A percentile compares a stretch with the other conserved stretches of the same genome.
Conservation (phyloP, 2,888 invertebrate species). For the Pseudococcus longispinus region DNA sequence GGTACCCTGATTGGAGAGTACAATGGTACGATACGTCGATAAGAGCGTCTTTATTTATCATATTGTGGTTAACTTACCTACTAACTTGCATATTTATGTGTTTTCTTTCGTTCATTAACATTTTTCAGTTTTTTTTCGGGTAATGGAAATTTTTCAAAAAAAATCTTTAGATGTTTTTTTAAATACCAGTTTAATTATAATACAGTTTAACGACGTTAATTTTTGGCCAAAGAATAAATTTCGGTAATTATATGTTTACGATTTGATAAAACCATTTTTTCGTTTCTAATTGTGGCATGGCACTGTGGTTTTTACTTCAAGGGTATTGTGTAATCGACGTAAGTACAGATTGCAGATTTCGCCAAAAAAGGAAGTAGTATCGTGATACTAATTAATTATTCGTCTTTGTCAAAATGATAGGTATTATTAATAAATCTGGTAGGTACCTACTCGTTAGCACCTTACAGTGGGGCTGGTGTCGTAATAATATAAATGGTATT, state of each 20-base stretch:
- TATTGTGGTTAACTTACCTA: background rate
- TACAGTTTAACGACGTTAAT: background rate
- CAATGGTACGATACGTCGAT: background rate
- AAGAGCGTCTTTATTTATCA: background rate
- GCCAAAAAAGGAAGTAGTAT: background rate
- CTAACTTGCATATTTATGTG: background rate
- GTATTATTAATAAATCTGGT: background rate
- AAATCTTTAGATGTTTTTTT: background rate
- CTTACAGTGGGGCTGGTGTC: too few relatives aligned
- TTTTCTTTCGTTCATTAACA: background rate
- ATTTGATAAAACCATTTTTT: background rate
- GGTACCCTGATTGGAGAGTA: background rate
- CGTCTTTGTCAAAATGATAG: background rate
- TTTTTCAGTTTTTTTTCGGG: background rate
- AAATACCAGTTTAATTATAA: background rate
- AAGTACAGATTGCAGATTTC: background rate
- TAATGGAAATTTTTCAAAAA: background rate
- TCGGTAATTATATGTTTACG: slow-evolving; percentile 17
- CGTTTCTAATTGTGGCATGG: background rate
- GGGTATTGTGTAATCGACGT: background rate
- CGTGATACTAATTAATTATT: background rate
- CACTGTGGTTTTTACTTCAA: background rate
- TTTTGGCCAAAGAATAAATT: background rate
- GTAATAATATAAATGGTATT: too few relatives aligned
- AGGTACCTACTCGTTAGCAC: background rate